Conservation (phyloP, 2,797 vertebrate species). For the Rachycentron canadum region DNA sequence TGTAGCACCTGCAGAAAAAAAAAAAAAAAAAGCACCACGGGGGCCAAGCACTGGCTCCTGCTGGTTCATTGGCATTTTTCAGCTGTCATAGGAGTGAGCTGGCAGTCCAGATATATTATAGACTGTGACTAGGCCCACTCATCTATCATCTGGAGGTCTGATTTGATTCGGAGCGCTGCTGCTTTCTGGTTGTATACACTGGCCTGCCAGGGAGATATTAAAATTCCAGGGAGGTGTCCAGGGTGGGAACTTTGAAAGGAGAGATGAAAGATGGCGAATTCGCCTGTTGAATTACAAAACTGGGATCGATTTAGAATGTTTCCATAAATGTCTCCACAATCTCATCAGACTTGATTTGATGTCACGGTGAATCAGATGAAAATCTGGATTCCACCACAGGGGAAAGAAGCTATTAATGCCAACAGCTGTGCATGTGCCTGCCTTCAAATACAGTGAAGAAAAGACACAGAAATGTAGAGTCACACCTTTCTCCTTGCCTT, state of each 20-base stretch:
- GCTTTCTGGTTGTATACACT: conserved; percentile 61
- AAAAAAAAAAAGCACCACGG: neutral
- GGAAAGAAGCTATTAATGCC: conserved; percentile 73
- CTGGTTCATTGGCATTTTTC: conserved; percentile 72
- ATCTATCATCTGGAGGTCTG: conserved; percentile 79
- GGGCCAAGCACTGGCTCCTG: conserved; percentile 41
- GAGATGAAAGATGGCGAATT: conserved; percentile 80
- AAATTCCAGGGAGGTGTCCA: conserved; percentile 75
- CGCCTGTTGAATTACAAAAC: conserved; percentile 81
- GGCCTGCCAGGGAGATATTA: conserved; percentile 73
- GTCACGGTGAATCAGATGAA: conserved; percentile 78
- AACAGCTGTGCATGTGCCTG: conserved; percentile 65
- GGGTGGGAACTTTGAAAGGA: conserved; percentile 76
- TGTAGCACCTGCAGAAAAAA: conserved; percentile 60
- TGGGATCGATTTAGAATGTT: conserved; percentile 79
- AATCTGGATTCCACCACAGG: conserved; percentile 70
- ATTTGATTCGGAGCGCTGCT: conserved; percentile 72
- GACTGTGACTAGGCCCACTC: conserved; percentile 77
- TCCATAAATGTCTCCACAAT: conserved; percentile 82
- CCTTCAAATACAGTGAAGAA: conserved; percentile 44
- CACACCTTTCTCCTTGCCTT: conserved; percentile 52
- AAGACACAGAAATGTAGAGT: conserved; percentile 39
- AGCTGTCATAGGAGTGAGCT: conserved; percentile 63
- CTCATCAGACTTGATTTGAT: conserved; percentile 80
- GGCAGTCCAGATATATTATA: conserved; percentile 76